Evolutionary conservation across 2,888 invertebrate genomes (phyloP).

Genomic region (Ethmia dodecea): DNA sequence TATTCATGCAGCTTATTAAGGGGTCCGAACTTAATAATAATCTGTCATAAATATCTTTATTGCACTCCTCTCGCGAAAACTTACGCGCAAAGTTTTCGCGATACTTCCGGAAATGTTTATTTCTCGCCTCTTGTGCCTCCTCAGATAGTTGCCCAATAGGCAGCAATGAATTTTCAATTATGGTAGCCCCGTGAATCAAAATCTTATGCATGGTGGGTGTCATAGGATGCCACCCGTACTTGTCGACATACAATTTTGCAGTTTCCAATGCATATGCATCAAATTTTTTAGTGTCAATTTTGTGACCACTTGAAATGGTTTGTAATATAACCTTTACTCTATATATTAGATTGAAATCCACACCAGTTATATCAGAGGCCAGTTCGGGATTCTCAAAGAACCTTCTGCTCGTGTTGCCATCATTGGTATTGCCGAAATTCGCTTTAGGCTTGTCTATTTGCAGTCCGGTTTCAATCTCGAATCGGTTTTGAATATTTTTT

Average conservation of each 20-base stretch:
- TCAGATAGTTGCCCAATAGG: conserved; percentile 30
- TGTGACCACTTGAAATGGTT: conserved; percentile 15
- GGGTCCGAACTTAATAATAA: conserved; percentile 1
- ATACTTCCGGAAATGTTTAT: conserved; percentile 25
- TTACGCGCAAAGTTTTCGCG: conserved; percentile 22
- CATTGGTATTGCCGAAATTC: conserved; percentile 3
- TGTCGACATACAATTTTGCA: conserved; percentile 23
- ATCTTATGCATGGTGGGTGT: conserved; percentile 30
- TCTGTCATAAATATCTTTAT: conserved; percentile 1
- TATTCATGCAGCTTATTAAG: neutral
- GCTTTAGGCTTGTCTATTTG: conserved; percentile 4
- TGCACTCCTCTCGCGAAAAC: conserved; percentile 19
- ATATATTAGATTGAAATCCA: conserved; percentile 3
- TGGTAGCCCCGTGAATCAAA: conserved; percentile 24
- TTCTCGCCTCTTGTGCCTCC: conserved; percentile 25
- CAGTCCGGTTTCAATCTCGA: conserved; percentile 1
- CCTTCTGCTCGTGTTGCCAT: conserved; percentile 9
- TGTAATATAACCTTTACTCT: conserved; percentile 5
- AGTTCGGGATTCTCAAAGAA: conserved; percentile 5
- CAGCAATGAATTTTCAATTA: conserved; percentile 26
- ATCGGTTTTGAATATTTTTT: conserved; percentile 1
- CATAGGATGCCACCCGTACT: conserved; percentile 28
- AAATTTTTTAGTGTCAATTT: conserved; percentile 11
- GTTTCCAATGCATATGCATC: conserved; percentile 18
- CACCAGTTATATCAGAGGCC: conserved; percentile 6